phyloP scores from a whole-genome alignment of 1,140 invertebrate genomes.

The Drosophila asahinai region DNA sequence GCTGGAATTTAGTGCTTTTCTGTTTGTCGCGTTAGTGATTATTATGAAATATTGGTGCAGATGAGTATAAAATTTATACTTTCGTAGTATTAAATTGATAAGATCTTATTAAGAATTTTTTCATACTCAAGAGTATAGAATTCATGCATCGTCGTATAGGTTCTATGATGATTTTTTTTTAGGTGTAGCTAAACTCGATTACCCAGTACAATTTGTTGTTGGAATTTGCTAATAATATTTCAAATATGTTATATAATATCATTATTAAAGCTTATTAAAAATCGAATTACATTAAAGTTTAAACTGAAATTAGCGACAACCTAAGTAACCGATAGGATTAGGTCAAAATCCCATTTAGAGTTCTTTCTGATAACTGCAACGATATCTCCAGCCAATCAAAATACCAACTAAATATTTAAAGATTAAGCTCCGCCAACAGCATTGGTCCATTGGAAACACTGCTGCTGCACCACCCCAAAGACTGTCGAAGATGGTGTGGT shows the following conservation, averaged over 20 bases:
- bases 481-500: conserved; percentile 7
- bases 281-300: background rate
- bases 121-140: no score
- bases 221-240: background rate
- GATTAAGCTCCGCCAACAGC: background rate
- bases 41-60: no score
- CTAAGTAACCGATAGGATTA: no score
- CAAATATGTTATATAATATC: background rate
- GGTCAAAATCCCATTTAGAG: background rate
- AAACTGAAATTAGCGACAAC: no score
- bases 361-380: background rate
- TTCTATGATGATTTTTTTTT: no score
- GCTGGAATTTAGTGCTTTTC: no score
- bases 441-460: conserved; percentile 20
- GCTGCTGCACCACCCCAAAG: conserved; percentile 6
- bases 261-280: background rate
- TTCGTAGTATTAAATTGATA: no score
- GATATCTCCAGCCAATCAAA: conserved; percentile 4
- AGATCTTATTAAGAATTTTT: no score
- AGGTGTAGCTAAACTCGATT: no score
- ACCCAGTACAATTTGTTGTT: background rate
- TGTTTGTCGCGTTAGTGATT: no score
- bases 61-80: no score
- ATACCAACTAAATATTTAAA: background rate
- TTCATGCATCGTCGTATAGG: no score